Base-by-base conservation (phyloP, 2,888 invertebrate genomes). In the Acronicta leporina region DNA sequence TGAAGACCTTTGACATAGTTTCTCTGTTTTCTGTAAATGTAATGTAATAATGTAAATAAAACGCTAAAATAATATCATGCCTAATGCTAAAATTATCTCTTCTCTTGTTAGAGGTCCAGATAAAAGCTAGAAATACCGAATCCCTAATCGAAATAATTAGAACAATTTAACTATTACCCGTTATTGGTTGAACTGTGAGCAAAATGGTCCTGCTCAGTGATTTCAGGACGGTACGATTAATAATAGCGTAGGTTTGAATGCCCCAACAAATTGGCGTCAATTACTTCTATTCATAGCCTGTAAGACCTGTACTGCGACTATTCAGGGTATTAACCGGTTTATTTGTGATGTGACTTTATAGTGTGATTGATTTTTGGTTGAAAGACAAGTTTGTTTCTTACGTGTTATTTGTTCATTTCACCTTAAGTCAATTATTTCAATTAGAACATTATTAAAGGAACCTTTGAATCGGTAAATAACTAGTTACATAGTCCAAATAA, bases 191-290 rank as follows among this genome's bases (percentile, higher is more conserved):
- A 64, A 54, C 56, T 48, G 56, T 56, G 52, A 57, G 56, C 64
- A 61, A 73, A 71, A 71, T 61, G 60, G 64, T 16, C 38, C 38
- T 40, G 15, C 47, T 64, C 69, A 73, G 68, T 73, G 73, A 64
- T 71, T 64, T 45, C 50, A 50, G 59, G 45, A 50, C 57, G 53
- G 53, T 35, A 16, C 73, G 51, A 75, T 76, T 70, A 70, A 73
- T 75, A 75, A 70, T 48, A 51, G 11, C 48, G 38, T 16, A 48
- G 55, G 49, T 63, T 61, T 61, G 56, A 75, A 68, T 67, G 51
- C 51, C 43, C 55, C 58, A 58, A 68, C 63, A 73, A 75, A 75
- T 75, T 76, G 63, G 47, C 51, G 64, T 70, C 68, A 73, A 75
- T 75, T 68, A 75, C 63, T 57, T 51, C 63, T 41, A 68, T 74